Conservation (phyloP, 2,888 invertebrate species). For the Sepiola atlantica region DNA sequence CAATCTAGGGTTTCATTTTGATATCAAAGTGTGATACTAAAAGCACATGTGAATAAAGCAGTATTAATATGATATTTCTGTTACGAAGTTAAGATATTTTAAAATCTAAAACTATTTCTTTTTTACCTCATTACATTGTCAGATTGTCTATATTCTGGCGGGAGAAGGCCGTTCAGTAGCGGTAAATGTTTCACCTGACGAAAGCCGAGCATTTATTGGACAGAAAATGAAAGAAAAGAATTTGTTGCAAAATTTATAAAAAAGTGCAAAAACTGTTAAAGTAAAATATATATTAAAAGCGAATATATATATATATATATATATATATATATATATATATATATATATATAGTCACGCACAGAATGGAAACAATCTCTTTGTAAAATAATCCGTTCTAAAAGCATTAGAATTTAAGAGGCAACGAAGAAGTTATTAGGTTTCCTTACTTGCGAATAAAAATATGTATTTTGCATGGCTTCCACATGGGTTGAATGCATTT, state of each 20-base stretch:
- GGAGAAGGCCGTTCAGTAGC: not conserved
- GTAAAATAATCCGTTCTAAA: not conserved
- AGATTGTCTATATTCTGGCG: not conserved
- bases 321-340: too few species aligned
- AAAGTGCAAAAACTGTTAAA: not conserved
- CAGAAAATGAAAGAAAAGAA: not conserved
- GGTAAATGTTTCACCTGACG: not conserved
- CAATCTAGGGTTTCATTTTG: not conserved
- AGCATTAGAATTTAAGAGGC: not conserved
- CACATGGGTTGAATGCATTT: not conserved
- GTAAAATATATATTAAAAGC: not conserved
- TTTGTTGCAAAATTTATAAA: not conserved
- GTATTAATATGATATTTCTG: not conserved
- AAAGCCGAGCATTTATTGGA: not conserved
- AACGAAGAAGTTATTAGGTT: not conserved
- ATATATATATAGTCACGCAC: too few species aligned
- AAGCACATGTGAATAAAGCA: not conserved
- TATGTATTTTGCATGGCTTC: not conserved
- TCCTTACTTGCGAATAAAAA: not conserved
- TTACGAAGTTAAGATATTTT: not conserved
- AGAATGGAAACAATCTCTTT: not conserved
- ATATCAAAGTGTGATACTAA: not conserved
- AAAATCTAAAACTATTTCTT: not conserved
- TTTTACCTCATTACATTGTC: not conserved
- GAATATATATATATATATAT: too few species aligned